These are phyloP conservation scores for Boloria euphrosyne DNA, from an alignment of 2,888 invertebrate genomes.

Conservation along the genomic window DNA sequence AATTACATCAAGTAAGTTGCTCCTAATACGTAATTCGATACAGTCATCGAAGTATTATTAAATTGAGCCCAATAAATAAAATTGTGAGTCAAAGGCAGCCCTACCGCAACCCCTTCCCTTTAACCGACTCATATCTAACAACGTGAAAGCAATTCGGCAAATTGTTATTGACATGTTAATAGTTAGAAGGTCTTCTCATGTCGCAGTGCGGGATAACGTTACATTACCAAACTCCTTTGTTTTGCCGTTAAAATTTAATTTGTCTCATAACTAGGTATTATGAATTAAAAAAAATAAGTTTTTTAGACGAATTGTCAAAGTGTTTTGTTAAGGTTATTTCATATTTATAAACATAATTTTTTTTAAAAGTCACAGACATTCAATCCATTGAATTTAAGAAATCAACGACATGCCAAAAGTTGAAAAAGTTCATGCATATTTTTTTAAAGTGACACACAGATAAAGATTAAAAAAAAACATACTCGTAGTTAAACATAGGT, in stretches of 20 bases:
- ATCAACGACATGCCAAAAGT: too few species aligned
- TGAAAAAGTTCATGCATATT: too few species aligned
- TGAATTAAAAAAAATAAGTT: not conserved
- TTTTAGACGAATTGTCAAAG: too few species aligned
- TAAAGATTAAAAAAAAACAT: too few species aligned
- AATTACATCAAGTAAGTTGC: not conserved
- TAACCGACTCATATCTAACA: slow-evolving; percentile 62
- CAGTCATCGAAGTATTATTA: slow-evolving; percentile 1
- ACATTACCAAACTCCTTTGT: slow-evolving; percentile 34
- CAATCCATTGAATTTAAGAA: too few species aligned
- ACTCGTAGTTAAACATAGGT: too few species aligned
- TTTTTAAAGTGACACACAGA: too few species aligned
- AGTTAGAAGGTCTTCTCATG: slow-evolving; percentile 55
- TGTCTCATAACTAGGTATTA: not conserved
- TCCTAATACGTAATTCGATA: slow-evolving; percentile 7
- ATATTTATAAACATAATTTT: too few species aligned
- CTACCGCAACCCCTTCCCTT: slow-evolving; percentile 68
- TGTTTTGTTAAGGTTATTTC: not conserved
- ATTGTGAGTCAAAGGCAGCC: slow-evolving; percentile 49
- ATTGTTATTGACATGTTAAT: slow-evolving; percentile 81
- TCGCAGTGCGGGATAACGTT: slow-evolving; percentile 30
- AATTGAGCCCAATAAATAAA: slow-evolving; percentile 8
- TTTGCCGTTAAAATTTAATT: slow-evolving; percentile 12
- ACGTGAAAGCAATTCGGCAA: slow-evolving; percentile 77
- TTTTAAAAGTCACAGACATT: too few species aligned